Evolutionary conservation across 2,888 invertebrate species (phyloP), one percentile per base, ranked within the genome.

Genomic region (Cryptus armator): DNA sequence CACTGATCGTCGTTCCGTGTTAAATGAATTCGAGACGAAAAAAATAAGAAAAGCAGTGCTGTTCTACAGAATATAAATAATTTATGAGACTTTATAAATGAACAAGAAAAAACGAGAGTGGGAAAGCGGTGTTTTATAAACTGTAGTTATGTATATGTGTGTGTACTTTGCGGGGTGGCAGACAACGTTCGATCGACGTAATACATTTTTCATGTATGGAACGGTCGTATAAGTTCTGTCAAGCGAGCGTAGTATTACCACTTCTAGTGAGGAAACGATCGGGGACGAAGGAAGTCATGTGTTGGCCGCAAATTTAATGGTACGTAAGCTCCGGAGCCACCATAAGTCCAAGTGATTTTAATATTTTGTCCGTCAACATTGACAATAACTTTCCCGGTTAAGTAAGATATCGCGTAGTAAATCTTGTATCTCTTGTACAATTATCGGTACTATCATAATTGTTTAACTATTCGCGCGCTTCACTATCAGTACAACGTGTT

Each of bases 171-270:
- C n/a, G 29, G 62, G 62, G 32, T 62, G 6, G 62, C 29, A 62
- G 62, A 71, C 66, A 56, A 71, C 70, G 71, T 84, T 81, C 84
- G 84, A 84, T 81, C 84, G 71, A 76, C 83, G 75, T 51, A 66
- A 79, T 83, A 53, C 79, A 81, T 84, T 76, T 84, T 84, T 76
- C 59, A 84, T 71, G 37, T 56, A 81, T 43, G 78, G 46, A 74
- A 66, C 56, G 76, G 71, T n/a, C 56, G 53, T 14, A 66, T 66
- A 66, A 59, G 79, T 75, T 24, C 24, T 44, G 24, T 46, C 62
- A 62, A 62, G 29, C 68, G 24, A 59, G 62, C 62, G 62, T 62
- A 62, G 32, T 32, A 62, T n/a, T 29, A 70, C n/a, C 6, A 62
- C 32, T 29, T 59, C n/a, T 10, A 24, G 44, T 44, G 24, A 19